Percentiles rank a stretch among this genome's conserved stretches.
Evolutionary conservation across 1,140 invertebrate genomes (phyloP).

Genomic region (Dinoponera quadriceps): DNA sequence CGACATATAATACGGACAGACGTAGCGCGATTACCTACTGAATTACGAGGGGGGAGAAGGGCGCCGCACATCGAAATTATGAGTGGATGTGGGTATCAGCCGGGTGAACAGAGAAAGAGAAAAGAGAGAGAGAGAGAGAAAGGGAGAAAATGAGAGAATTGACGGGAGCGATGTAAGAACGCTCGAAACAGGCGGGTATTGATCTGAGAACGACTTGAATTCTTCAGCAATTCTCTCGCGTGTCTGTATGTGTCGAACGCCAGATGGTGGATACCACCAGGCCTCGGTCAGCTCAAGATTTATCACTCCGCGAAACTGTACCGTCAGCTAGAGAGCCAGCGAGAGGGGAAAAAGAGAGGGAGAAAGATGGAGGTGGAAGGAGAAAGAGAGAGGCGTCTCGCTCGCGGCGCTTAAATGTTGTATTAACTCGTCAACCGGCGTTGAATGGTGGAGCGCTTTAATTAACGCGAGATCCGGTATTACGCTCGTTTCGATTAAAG

Average conservation of each 20-base stretch:
- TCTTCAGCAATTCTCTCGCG: conserved; percentile 35
- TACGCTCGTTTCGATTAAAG: no score
- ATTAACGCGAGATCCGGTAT: no score
- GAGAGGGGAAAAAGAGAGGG: no score
- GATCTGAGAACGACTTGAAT: conserved; percentile 47
- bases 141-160: no score
- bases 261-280: conserved; percentile 36
- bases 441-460: no score
- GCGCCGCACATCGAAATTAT: background rate
- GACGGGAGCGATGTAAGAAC: background rate
- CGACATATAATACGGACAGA: background rate
- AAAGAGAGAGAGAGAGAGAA: no score
- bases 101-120: background rate
- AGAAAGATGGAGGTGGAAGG: no score
- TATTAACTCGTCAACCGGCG: no score
- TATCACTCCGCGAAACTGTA: conserved; percentile 40
- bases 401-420: no score
- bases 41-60: no score
- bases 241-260: conserved; percentile 22
- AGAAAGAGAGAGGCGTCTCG: no score
- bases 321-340: background rate
- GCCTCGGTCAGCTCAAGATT: conserved; percentile 35
- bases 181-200: conserved; percentile 15
- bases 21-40: no score
- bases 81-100: conserved; percentile 6